Base-by-base conservation (phyloP, 2,113 vertebrate genomes). In the Ovis aries region DNA sequence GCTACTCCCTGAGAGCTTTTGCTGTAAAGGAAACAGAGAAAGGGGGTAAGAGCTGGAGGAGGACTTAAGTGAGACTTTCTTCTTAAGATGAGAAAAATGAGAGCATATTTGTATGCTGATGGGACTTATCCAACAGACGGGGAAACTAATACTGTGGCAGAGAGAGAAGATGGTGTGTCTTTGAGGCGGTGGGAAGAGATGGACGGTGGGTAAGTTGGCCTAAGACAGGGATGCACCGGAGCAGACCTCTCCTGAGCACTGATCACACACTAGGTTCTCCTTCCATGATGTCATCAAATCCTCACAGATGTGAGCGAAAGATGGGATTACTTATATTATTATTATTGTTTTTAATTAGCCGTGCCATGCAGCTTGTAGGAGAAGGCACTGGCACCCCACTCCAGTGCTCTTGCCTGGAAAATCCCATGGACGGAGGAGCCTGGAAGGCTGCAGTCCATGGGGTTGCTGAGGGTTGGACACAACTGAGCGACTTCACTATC, bases 191-290 rank as follows among this genome's bases (percentile, higher is more conserved):
- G 14, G 40, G 27, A 50, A 88, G 7, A 82, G 29, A 23, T 6
- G 33, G 40, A 9, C 6, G 29, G 21, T 3, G 19, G 15, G 19
- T 5, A 23, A 67, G 25, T 1, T 17, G 50, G n/a, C 89, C 48
- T 8, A 2, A 7, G 36, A 19, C 1, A 11, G 16, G 29, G 21
- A 5, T 31, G 6, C 74, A 4, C 7, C 14, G 1, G 0, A 10
- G 29, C 15, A 27, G 55, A 21, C 67, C 43, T n/a, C 13, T 9
- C 29, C 33, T 45, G 3, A 53, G 36, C 53, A 74, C 25, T 11
- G 71, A 3, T 71, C 43, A 8, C 6, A 45, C 12, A 3, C 36
- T 33, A 55, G n/a, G 33, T n/a, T 53, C 25, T 81, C 50, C 67
- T 77, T 77, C 3, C 10, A 21, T 29, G 16, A 40, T 21, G 53